These are phyloP conservation scores for Neria commutata DNA, from an alignment of 2,888 invertebrate genomes.

Conservation along the genomic window DNA sequence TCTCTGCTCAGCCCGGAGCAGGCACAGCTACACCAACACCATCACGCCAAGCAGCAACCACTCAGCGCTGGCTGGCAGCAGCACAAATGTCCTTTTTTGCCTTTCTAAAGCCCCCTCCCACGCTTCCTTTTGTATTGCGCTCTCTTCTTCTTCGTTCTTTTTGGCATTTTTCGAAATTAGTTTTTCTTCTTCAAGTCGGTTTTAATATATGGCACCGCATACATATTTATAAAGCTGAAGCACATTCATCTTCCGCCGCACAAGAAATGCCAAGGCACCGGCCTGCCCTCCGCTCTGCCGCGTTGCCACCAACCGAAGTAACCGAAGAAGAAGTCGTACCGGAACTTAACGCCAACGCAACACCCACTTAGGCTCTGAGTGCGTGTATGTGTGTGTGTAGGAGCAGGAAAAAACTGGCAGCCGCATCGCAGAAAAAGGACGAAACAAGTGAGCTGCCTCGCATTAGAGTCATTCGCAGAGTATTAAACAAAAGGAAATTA, in stretches of 20 bases:
- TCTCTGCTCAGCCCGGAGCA: no score
- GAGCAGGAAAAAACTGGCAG: background rate
- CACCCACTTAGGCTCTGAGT: constrained; percentile 52
- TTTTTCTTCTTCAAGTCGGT: constrained; percentile 53
- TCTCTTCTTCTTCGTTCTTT: constrained; percentile 40
- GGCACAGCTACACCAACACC: no score
- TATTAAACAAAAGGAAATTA: background rate
- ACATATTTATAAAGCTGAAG: constrained; percentile 56
- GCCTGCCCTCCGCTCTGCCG: constrained; percentile 10
- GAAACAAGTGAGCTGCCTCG: background rate
- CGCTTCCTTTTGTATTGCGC: constrained; percentile 13
- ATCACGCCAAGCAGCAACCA: background rate
- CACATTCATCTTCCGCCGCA: constrained; percentile 50
- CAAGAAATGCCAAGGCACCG: constrained; percentile 15
- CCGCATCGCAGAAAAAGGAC: background rate
- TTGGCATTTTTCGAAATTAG: constrained; percentile 56
- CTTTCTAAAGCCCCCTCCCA: constrained; percentile 5
- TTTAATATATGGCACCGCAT: constrained; percentile 55
- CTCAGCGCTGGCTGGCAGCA: constrained; percentile 28
- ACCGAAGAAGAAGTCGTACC: constrained; percentile 9
- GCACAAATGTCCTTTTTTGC: constrained; percentile 49
- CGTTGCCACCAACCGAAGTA: constrained; percentile 5
- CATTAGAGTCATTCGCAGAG: background rate
- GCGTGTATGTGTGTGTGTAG: no score
- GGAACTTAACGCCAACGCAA: constrained; percentile 22